phyloP scores from a whole-genome alignment of 2,888 invertebrate species.

The Ernsta delagoae region DNA sequence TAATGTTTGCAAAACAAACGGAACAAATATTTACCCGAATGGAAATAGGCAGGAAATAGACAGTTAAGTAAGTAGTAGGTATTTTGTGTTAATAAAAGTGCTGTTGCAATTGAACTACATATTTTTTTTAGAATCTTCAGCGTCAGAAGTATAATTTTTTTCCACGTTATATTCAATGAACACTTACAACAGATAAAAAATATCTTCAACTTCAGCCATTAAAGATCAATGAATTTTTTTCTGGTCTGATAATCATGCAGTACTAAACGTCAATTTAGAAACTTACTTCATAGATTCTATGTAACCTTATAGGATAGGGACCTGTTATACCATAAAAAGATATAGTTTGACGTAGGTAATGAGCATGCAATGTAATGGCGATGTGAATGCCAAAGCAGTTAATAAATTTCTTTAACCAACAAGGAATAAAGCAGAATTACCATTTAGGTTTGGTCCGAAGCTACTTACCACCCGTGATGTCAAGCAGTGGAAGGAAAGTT shows the following conservation, averaged over 20 bases:
- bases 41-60: background rate
- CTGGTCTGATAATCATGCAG: background rate
- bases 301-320: background rate
- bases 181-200: no score
- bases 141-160: no score
- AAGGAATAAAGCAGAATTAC: slow-evolving; percentile 32
- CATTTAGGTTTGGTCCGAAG: slow-evolving; percentile 33
- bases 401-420: slow-evolving; percentile 30
- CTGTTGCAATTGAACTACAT: no score
- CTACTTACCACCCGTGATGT: slow-evolving; percentile 16
- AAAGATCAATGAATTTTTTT: background rate
- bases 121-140: no score
- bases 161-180: no score
- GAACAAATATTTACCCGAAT: background rate
- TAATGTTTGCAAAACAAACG: background rate
- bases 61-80: no score
- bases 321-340: slow-evolving; percentile 5
- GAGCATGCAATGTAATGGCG: slow-evolving; percentile 5
- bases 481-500: slow-evolving; percentile 14
- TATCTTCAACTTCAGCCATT: background rate
- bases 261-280: no score
- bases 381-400: slow-evolving; percentile 8
- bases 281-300: background rate
- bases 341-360: slow-evolving; percentile 8
- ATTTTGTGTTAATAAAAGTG: no score